Evolutionary conservation across 2,797 vertebrate species (phyloP).

Genomic region (Adelosebastes latens): DNA sequence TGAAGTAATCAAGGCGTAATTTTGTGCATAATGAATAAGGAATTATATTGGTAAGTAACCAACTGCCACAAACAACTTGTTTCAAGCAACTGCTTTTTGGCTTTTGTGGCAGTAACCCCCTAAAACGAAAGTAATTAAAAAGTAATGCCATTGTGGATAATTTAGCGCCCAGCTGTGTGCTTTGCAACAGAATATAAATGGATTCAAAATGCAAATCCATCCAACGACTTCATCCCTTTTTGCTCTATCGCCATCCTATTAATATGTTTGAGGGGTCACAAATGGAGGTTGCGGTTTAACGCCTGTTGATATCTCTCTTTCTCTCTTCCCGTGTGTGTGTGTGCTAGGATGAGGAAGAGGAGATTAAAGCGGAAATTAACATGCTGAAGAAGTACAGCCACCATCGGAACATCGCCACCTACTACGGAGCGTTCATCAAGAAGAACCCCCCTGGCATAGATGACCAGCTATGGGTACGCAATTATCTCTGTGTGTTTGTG

Average conservation of each 20-base stretch:
- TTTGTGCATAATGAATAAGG: constrained; percentile 41
- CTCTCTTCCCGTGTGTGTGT: background rate
- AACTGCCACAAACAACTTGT: constrained; percentile 19
- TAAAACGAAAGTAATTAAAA: constrained; percentile 56
- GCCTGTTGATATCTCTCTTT: constrained; percentile 27
- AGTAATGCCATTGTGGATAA: constrained; percentile 45
- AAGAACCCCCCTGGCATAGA: constrained; percentile 94
- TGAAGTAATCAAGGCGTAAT: constrained; percentile 39
- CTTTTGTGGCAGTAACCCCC: constrained; percentile 24
- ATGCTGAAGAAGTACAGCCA: constrained; percentile 99
- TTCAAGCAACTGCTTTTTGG: constrained; percentile 22
- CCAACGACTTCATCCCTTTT: background rate
- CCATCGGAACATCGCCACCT: constrained; percentile 96
- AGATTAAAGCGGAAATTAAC: constrained; percentile 98
- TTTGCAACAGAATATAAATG: constrained; percentile 20
- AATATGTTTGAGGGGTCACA: constrained; percentile 15
- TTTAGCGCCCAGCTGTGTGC: constrained; percentile 54
- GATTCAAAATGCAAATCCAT: constrained; percentile 28
- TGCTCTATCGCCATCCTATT: constrained; percentile 2
- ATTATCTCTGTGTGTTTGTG: constrained; percentile 17
- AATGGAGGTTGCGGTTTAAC: constrained; percentile 2
- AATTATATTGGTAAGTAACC: constrained; percentile 35
- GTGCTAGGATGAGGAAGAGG: constrained; percentile 92
- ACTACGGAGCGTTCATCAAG: constrained; percentile 97
- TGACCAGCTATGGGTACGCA: constrained; percentile 92